Conservation (phyloP, 2,797 vertebrate genomes). For the Pseudochirops corinnae region DNA sequence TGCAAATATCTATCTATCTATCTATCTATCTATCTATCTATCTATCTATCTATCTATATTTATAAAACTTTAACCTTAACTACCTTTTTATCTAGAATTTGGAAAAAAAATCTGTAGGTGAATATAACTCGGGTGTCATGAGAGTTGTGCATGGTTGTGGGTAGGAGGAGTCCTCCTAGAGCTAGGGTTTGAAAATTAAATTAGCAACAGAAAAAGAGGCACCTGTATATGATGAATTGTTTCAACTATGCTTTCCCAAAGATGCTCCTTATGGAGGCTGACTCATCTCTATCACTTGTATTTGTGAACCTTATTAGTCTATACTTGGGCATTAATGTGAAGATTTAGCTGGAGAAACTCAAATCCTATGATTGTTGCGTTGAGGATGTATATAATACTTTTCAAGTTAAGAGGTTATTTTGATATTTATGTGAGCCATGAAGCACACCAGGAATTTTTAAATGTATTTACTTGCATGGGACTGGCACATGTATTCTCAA, state of each 20-base stretch:
- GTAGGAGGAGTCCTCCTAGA: not conserved
- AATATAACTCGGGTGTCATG: not conserved
- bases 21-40: no score
- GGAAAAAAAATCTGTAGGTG: not conserved
- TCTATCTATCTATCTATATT: not conserved
- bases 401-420: constrained; percentile 77
- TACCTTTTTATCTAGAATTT: constrained; percentile 47
- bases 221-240: not conserved
- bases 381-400: constrained; percentile 64
- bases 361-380: constrained; percentile 50
- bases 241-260: not conserved
- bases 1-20: not conserved
- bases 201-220: constrained; percentile 8
- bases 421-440: constrained; percentile 79
- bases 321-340: constrained; percentile 55
- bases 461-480: constrained; percentile 78
- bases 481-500: constrained; percentile 75
- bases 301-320: constrained; percentile 38
- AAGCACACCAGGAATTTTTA: constrained; percentile 78
- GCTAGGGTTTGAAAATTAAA: constrained; percentile 39
- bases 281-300: not conserved
- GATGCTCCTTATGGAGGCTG: not conserved
- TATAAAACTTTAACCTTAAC: constrained; percentile 57
- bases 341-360: constrained; percentile 67
- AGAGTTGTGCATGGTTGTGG: not conserved